phyloP scores from a whole-genome alignment of 2,113 vertebrate species.

The Phrynosoma blainvillii region DNA sequence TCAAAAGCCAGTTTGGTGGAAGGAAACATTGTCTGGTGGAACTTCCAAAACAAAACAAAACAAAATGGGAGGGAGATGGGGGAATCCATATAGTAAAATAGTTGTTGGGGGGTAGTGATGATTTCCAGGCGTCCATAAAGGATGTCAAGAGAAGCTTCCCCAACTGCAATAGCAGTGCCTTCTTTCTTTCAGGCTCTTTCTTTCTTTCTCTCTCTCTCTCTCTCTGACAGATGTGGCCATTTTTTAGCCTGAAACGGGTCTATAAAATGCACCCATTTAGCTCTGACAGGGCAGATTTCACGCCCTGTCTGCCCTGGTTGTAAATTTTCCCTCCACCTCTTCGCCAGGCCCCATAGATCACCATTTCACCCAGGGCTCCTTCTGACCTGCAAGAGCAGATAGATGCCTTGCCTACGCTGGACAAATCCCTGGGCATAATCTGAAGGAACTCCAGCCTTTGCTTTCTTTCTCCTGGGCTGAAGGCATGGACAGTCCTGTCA shows the following conservation, averaged over 20 bases:
- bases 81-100: constrained; percentile 20
- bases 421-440: neutral
- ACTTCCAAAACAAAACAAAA: neutral
- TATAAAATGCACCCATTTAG: constrained; percentile 75
- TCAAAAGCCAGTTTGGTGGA: neutral
- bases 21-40: neutral
- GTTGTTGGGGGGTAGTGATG: neutral
- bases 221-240: constrained; percentile 67
- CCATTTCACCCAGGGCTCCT: constrained; percentile 38
- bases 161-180: neutral
- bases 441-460: neutral
- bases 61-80: neutral
- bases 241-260: constrained; percentile 56
- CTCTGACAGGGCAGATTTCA: constrained; percentile 76
- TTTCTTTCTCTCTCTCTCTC: neutral
- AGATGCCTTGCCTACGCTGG: constrained; percentile 38
- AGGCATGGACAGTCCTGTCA: neutral
- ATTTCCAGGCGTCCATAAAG: constrained; percentile 26
- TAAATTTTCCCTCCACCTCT: constrained; percentile 67
- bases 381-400: constrained; percentile 43
- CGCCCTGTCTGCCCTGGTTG: constrained; percentile 72
- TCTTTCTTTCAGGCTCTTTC: too few species aligned
- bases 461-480: neutral
- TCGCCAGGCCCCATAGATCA: constrained; percentile 72
- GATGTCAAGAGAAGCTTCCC: constrained; percentile 1